These are phyloP conservation scores for Neoarius graeffei DNA, from an alignment of 2,113 vertebrate species.

Conservation along the genomic window DNA sequence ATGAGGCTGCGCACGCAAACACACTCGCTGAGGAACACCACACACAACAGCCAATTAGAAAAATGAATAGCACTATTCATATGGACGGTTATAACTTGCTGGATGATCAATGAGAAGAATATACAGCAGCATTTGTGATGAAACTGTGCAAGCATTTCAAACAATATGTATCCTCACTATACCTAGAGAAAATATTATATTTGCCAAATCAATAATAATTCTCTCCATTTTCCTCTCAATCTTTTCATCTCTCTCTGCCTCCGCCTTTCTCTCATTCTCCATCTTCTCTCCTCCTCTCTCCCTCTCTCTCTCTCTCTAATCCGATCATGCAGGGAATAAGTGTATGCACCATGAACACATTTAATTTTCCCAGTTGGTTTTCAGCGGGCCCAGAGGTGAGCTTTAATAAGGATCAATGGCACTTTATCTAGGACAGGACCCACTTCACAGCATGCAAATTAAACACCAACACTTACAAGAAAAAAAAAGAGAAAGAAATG, in stretches of 20 bases:
- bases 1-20: constrained; percentile 27
- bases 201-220: constrained; percentile 58
- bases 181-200: constrained; percentile 50
- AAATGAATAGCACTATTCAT: constrained; percentile 49
- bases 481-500: constrained; percentile 89
- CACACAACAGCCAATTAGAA: constrained; percentile 48
- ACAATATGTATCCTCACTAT: constrained; percentile 37
- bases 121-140: constrained; percentile 17
- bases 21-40: not conserved
- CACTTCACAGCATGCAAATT: constrained; percentile 99
- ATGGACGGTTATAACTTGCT: constrained; percentile 11
- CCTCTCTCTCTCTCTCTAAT: constrained; percentile 78
- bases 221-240: constrained; percentile 64
- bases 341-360: constrained; percentile 98
- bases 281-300: constrained; percentile 61
- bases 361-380: constrained; percentile 99
- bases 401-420: constrained; percentile 99
- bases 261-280: constrained; percentile 65
- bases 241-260: constrained; percentile 65
- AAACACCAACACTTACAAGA: constrained; percentile 96
- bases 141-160: constrained; percentile 45
- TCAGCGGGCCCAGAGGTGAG: constrained; percentile 99
- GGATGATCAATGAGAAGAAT: constrained; percentile 41
- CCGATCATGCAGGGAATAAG: constrained; percentile 97
- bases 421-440: constrained; percentile 99